Evolutionary conservation across 2,888 invertebrate genomes (phyloP).

Genomic region (Drosophila rubida): DNA sequence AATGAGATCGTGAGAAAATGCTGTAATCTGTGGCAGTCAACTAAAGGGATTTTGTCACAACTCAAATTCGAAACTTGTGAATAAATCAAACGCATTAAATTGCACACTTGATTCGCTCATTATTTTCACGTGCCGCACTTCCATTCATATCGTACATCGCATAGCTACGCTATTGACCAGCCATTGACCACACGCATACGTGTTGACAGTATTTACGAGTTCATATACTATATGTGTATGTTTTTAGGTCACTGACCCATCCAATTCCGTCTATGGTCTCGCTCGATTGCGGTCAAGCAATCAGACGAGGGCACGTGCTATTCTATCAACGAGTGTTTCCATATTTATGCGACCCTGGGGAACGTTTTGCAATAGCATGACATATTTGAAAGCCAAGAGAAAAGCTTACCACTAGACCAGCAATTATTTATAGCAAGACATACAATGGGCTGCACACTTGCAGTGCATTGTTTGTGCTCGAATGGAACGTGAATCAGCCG

Average conservation of each 20-base stretch:
- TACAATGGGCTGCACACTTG: too few species aligned
- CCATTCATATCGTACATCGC: constrained; percentile 36
- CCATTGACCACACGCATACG: constrained; percentile 35
- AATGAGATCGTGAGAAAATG: constrained; percentile 70
- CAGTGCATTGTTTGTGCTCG: background rate
- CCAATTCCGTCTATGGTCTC: constrained; percentile 30
- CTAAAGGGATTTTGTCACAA: background rate
- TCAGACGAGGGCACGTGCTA: constrained; percentile 40
- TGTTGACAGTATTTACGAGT: background rate
- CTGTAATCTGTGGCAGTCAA: constrained; percentile 9
- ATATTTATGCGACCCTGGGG: constrained; percentile 51
- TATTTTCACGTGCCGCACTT: constrained; percentile 33
- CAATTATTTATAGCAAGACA: too few species aligned
- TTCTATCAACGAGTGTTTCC: background rate
- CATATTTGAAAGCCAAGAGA: background rate
- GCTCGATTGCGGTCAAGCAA: constrained; percentile 38
- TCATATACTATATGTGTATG: background rate
- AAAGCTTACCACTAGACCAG: too few species aligned
- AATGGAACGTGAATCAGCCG: constrained; percentile 3
- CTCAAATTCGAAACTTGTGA: too few species aligned
- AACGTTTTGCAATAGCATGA: background rate
- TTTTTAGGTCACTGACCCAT: constrained; percentile 52
- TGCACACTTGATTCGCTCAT: background rate
- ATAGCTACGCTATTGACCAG: constrained; percentile 53
- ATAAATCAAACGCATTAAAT: too few species aligned